Percentiles rank a stretch among this genome's conserved stretches.
phyloP scores from a whole-genome alignment of 2,797 vertebrate species.

The Argyrosomus regius region DNA sequence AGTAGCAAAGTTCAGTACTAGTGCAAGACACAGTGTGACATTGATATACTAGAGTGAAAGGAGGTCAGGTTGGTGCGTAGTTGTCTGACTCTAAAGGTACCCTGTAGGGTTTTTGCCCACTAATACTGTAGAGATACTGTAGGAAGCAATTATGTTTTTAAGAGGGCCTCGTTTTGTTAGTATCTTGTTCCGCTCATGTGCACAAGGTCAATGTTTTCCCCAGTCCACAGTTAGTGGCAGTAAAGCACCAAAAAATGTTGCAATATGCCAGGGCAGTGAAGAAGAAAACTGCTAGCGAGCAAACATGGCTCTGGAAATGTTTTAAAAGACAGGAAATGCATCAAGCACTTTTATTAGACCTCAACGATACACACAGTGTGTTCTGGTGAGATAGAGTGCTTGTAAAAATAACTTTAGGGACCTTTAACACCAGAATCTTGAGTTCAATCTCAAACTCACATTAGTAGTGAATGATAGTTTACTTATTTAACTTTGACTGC shows the following conservation, averaged over 20 bases:
- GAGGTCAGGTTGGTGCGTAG: slow-evolving; percentile 14
- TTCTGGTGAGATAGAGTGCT: background rate
- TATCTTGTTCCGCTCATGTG: background rate
- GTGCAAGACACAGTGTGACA: background rate
- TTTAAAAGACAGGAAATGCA: background rate
- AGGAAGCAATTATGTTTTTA: slow-evolving; percentile 18
- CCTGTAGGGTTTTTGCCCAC: slow-evolving; percentile 25
- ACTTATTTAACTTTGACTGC: background rate
- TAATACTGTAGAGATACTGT: background rate
- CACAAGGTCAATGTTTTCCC: slow-evolving; percentile 4
- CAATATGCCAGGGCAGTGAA: background rate
- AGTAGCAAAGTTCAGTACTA: slow-evolving; percentile 29
- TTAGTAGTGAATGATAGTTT: background rate
- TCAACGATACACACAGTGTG: background rate
- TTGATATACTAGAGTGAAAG: slow-evolving; percentile 11
- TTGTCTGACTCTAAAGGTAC: slow-evolving; percentile 28
- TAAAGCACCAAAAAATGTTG: slow-evolving; percentile 1
- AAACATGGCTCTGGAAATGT: background rate
- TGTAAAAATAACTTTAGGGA: background rate
- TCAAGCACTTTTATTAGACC: background rate
- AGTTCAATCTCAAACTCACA: background rate
- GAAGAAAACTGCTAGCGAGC: background rate
- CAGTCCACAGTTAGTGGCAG: background rate
- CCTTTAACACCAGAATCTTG: background rate
- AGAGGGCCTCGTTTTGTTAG: slow-evolving; percentile 5